A percentile compares a stretch with the other conserved stretches of the same genome.
Conservation (phyloP, 1,140 invertebrate species). For the Calephelis nemesis region DNA sequence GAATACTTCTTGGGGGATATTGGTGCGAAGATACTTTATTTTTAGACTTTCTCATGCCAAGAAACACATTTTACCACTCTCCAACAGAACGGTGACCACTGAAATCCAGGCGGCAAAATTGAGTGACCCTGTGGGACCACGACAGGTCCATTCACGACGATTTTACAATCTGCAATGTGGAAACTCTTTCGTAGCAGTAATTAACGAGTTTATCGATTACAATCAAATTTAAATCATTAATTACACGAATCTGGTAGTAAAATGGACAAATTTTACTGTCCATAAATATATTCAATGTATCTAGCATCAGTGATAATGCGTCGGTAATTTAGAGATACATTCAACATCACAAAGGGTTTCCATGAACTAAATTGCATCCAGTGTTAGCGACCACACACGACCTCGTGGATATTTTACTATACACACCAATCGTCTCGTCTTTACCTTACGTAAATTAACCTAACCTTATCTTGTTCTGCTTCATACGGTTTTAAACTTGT, state of each 20-base stretch:
- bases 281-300: slow-evolving; percentile 5
- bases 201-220: no score
- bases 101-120: no score
- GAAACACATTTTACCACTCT: no score
- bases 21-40: no score
- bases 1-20: no score
- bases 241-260: not conserved
- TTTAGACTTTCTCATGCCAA: no score
- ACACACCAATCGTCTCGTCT: slow-evolving; percentile 7
- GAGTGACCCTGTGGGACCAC: no score
- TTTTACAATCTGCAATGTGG: no score
- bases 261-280: not conserved
- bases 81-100: no score
- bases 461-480: not conserved
- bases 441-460: not conserved
- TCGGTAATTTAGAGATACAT: slow-evolving; percentile 17
- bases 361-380: slow-evolving; percentile 17
- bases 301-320: slow-evolving; percentile 9
- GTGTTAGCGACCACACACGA: slow-evolving; percentile 17
- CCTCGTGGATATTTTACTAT: slow-evolving; percentile 4
- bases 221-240: not conserved
- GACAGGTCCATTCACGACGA: no score
- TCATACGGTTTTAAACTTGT: no score
- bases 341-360: slow-evolving; percentile 10
- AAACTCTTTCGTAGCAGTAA: no score